Percentiles rank a stretch among this genome's conserved stretches.
These are phyloP conservation scores for Plutomurus gul DNA, from an alignment of 1,140 invertebrate genomes.

Conservation along the genomic window DNA sequence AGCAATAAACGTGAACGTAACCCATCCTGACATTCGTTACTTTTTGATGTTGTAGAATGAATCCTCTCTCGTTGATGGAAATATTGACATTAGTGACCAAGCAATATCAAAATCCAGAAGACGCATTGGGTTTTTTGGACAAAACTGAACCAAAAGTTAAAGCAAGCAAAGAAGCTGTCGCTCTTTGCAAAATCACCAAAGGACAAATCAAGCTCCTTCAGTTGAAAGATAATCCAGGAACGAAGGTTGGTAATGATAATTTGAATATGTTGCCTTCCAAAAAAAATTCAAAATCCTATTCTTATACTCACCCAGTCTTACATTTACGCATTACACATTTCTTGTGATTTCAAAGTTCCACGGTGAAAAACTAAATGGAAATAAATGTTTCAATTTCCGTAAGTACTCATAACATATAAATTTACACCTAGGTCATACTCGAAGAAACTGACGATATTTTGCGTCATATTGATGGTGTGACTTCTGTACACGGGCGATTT, in stretches of 20 bases:
- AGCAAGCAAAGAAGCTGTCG: constrained; percentile 79
- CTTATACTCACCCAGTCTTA: too few relatives aligned
- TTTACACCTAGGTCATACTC: constrained; percentile 64
- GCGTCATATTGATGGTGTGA: constrained; percentile 87
- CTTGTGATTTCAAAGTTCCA: too few relatives aligned
- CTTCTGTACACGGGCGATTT: constrained; percentile 90
- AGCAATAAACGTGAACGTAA: background rate
- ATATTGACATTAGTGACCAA: constrained; percentile 78
- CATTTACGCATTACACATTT: too few relatives aligned
- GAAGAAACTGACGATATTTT: constrained; percentile 85
- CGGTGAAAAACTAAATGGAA: background rate
- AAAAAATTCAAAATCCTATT: too few relatives aligned
- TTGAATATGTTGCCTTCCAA: too few relatives aligned
- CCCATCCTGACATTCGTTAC: too few relatives aligned
- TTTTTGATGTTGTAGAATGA: constrained; percentile 74
- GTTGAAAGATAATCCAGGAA: constrained; percentile 77
- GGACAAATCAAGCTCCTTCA: constrained; percentile 84
- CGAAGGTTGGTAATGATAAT: constrained; percentile 74
- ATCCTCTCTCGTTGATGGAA: constrained; percentile 88
- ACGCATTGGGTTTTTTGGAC: constrained; percentile 82
- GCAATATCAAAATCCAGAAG: constrained; percentile 78
- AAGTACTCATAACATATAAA: background rate
- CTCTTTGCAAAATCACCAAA: constrained; percentile 80
- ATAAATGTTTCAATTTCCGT: background rate
- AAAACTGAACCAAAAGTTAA: constrained; percentile 88